A percentile compares a stretch with the other conserved stretches of the same genome.
phyloP scores from a whole-genome alignment of 2,888 invertebrate species.

The Agrilus mali region DNA sequence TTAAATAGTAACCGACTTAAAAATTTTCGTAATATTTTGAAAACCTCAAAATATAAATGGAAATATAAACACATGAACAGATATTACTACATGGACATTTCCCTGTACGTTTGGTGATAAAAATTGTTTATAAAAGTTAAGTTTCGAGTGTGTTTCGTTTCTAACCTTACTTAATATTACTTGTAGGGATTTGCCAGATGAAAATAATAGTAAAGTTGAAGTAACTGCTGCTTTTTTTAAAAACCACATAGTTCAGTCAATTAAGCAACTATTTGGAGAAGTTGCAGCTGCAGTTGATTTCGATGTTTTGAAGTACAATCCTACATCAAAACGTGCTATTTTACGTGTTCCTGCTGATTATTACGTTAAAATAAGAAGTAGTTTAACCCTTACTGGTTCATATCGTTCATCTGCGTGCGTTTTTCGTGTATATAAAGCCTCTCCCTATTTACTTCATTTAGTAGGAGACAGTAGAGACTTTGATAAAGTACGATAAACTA shows the following conservation, averaged over 20 bases:
- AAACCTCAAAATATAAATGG: background rate
- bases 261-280: conserved; percentile 45
- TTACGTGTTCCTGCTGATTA: conserved; percentile 40
- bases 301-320: conserved; percentile 45
- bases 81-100: conserved; percentile 42
- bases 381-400: conserved; percentile 39
- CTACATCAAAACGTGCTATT: conserved; percentile 35
- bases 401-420: conserved; percentile 39
- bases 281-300: conserved; percentile 39
- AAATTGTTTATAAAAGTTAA: conserved; percentile 7
- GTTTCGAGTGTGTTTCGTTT: conserved; percentile 6
- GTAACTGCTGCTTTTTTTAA: conserved; percentile 41
- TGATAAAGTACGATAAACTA: conserved; percentile 9
- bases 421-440: conserved; percentile 41
- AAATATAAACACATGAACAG: conserved; percentile 20
- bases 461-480: conserved; percentile 30
- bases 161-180: conserved; percentile 9
- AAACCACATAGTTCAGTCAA: conserved; percentile 40
- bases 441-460: conserved; percentile 31
- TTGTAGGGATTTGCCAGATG: conserved; percentile 36
- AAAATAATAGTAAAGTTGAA: conserved; percentile 29
- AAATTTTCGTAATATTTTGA: no score
- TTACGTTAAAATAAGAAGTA: conserved; percentile 43
- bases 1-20: no score
- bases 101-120: conserved; percentile 37